These are phyloP conservation scores for Labeo rohita DNA, from an alignment of 2,113 vertebrate species.

Conservation along the genomic window DNA sequence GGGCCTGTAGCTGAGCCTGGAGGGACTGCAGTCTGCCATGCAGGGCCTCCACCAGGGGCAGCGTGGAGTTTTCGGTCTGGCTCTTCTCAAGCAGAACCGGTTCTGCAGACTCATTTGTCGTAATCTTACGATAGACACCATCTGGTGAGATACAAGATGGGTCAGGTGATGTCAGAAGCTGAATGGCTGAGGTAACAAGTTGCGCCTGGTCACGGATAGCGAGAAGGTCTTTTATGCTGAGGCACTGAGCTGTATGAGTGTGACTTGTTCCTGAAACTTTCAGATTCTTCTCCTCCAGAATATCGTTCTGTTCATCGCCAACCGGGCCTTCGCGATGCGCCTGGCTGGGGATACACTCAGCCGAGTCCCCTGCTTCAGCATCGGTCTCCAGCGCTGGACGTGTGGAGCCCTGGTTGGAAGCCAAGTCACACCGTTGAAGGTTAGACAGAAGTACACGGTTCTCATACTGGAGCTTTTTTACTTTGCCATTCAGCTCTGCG, in stretches of 20 bases:
- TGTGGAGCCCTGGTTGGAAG: constrained; percentile 84
- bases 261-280: constrained; percentile 25
- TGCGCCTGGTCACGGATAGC: constrained; percentile 88
- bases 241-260: constrained; percentile 64
- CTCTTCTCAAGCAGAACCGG: constrained; percentile 81
- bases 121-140: constrained; percentile 80
- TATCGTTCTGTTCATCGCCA: constrained; percentile 69
- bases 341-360: constrained; percentile 84
- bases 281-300: constrained; percentile 71
- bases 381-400: constrained; percentile 88
- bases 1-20: constrained; percentile 87
- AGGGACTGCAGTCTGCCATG: constrained; percentile 85
- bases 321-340: constrained; percentile 75
- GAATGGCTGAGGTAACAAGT: constrained; percentile 90
- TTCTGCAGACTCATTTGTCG: constrained; percentile 80
- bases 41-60: constrained; percentile 86
- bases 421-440: constrained; percentile 93
- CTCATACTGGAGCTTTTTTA: constrained; percentile 99
- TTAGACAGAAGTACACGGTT: constrained; percentile 96
- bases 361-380: constrained; percentile 89
- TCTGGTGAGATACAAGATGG: constrained; percentile 82
- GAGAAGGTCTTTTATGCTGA: constrained; percentile 84
- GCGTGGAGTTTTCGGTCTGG: constrained; percentile 73
- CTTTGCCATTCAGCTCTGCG: constrained; percentile 90
- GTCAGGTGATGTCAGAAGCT: constrained; percentile 86